Evolutionary conservation across 2,113 vertebrate species (phyloP).

Genomic region (Megaptera novaeangliae): DNA sequence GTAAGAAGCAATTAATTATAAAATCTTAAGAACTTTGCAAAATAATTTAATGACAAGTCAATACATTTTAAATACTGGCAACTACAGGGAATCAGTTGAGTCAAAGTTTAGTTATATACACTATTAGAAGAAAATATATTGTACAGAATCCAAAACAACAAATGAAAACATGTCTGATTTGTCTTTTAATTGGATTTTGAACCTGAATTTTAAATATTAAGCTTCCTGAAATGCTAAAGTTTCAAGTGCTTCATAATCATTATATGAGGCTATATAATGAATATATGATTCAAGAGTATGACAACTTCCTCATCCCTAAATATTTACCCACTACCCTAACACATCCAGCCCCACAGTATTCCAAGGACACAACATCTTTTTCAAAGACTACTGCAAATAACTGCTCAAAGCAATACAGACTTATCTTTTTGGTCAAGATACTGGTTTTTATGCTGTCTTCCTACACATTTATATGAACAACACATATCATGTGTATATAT

Average conservation of each 20-base stretch:
- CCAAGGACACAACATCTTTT: not conserved
- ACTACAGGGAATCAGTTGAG: not conserved
- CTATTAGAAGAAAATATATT: not conserved
- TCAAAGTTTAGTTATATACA: not conserved
- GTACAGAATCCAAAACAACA: not conserved
- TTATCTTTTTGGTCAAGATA: not conserved
- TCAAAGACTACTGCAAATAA: not conserved
- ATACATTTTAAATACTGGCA: not conserved
- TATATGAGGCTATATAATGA: not conserved
- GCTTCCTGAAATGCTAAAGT: not conserved
- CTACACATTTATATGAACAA: not conserved
- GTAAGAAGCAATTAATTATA: not conserved
- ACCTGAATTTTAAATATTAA: not conserved
- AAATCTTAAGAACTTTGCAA: not conserved
- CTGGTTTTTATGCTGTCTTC: not conserved
- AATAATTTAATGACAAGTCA: not conserved
- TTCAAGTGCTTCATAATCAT: not conserved
- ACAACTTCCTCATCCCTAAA: not conserved
- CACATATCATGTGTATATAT: not conserved
- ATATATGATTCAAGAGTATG: not conserved
- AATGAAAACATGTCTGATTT: not conserved
- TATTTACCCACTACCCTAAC: not conserved
- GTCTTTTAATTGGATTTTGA: not conserved
- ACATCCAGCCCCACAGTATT: not conserved
- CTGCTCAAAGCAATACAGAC: not conserved